These are phyloP conservation scores for Rotaria magnacalcarata DNA, from an alignment of 2,888 invertebrate species.

Conservation along the genomic window DNA sequence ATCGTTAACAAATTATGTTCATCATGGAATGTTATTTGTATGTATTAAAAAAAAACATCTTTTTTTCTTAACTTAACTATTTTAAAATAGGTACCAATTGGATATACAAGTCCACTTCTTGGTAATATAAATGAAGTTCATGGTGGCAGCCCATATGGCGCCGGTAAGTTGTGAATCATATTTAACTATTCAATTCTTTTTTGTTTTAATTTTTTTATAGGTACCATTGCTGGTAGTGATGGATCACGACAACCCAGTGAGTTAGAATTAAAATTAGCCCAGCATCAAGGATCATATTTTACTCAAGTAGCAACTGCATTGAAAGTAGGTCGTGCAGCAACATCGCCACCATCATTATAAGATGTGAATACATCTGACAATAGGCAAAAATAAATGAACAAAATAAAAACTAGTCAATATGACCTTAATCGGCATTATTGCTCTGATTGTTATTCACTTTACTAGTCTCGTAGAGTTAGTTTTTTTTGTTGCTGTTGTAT, in stretches of 20 bases:
- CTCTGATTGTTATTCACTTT: no score
- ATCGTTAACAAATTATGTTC: conserved; percentile 15
- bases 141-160: neutral
- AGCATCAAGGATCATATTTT: neutral
- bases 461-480: no score
- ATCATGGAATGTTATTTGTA: conserved; percentile 31
- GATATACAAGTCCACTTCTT: neutral
- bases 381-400: neutral
- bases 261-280: neutral
- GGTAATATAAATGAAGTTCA: neutral
- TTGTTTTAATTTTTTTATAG: neutral
- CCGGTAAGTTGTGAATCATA: neutral
- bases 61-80: neutral
- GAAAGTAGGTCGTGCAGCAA: conserved; percentile 16
- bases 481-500: no score
- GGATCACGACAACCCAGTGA: neutral
- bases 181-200: neutral
- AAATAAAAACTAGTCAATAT: no score
- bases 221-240: neutral
- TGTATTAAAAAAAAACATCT: neutral
- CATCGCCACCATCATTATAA: neutral
- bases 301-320: conserved; percentile 20
- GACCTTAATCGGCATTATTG: no score
- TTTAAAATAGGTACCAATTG: neutral
- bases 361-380: neutral